Base-by-base conservation (phyloP, 2,797 vertebrate species). In the Syndactyla subalaris region DNA sequence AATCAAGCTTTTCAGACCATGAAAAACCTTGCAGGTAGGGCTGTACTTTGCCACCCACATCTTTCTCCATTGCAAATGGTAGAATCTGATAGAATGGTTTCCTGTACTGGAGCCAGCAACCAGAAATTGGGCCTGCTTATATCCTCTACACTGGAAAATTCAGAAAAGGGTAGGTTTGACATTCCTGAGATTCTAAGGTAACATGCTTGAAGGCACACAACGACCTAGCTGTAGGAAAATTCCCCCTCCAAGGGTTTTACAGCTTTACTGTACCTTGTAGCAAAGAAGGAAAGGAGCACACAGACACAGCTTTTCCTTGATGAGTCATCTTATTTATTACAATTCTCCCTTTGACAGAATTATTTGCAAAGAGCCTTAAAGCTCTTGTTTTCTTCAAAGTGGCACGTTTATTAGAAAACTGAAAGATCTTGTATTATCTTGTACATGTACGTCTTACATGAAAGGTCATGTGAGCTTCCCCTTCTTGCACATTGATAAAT, bases 301-400 rank as follows among this genome's bases (percentile, higher is more conserved):
- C 1, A 15, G 54, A 59, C 13, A 3, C 41, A 70, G 68, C 46
- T 91, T 81, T 92, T 84, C 75, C 87, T 68, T 58, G 36, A 51
- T 75, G 72, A 92, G 34, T 83, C 75, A 55, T 63, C 57, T 67
- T 67, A 55, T 93, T 71, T 67, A 55, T 93, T 52, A 74, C 46
- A 77, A 27, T 68, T 83, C 39, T 87, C 12, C 18, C 52, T 77
- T 77, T 83, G 65, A 80, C 32, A 78, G 54, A 77, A 51, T 78
- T 41, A 51, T 80, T 88, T 93, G 57, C 52, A 10, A 77, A 66
- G 43, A 83, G 27, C 3, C 67, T 73, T 73, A 68, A 85, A 80
- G 30, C 51, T 66, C 52, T 41, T 68, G 8, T 41, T 74, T 93
- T 71, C 49, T 93, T 74, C 81, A 17, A 61, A 74, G 63, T 57